Percentiles rank a stretch among this genome's conserved stretches.
phyloP scores from a whole-genome alignment of 2,113 vertebrate genomes.

The Misgurnus anguillicaudatus region DNA sequence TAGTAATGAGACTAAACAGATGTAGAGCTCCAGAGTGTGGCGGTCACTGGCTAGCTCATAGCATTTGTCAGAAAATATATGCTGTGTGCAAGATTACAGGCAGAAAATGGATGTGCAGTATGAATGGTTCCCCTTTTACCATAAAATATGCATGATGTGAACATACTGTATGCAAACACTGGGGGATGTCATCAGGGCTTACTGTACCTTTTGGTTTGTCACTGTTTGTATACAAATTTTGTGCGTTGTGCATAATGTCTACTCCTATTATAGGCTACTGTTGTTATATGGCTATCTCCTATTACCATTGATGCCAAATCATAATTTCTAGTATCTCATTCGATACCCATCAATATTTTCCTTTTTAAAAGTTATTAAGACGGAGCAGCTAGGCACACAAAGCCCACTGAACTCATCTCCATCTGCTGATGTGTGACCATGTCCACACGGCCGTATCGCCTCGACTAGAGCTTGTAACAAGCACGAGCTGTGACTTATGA shows the following conservation, averaged over 20 bases:
- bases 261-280: too few relatives aligned
- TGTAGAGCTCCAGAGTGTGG: conserved; percentile 68
- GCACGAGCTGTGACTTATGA: conserved; percentile 70
- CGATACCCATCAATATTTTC: background rate
- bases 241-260: too few relatives aligned
- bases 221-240: background rate
- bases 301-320: too few relatives aligned
- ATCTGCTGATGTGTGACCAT: conserved; percentile 69
- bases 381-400: conserved; percentile 15
- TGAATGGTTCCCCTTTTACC: conserved; percentile 14
- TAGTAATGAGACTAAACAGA: conserved; percentile 77
- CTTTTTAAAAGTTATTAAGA: background rate
- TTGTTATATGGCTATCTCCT: too few relatives aligned
- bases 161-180: conserved; percentile 11
- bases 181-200: conserved; percentile 19
- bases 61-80: conserved; percentile 54
- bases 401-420: conserved; percentile 62
- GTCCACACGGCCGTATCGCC: conserved; percentile 70
- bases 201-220: conserved; percentile 25
- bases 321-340: background rate
- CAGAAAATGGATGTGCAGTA: conserved; percentile 30
- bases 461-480: conserved; percentile 61
- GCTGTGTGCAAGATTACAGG: conserved; percentile 25
- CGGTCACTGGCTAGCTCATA: conserved; percentile 59
- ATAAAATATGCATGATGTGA: conserved; percentile 36